Conservation (phyloP, 2,113 vertebrate genomes). For the Laterallus jamaicensis region DNA sequence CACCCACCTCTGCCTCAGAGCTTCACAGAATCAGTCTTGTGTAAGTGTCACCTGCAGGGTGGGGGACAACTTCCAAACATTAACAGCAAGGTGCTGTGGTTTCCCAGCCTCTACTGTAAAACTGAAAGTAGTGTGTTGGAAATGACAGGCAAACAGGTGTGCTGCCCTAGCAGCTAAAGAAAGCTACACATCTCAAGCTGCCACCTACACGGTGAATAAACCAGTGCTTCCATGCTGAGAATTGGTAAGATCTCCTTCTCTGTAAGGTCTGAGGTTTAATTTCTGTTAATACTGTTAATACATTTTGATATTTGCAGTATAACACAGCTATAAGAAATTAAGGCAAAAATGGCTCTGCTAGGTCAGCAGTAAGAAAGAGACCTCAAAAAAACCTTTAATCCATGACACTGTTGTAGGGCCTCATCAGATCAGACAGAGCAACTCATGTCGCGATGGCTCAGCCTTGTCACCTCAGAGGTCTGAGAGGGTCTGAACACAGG, state of each 20-base stretch:
- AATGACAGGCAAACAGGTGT: not conserved
- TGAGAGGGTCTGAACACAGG: not conserved
- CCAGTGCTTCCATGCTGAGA: not conserved
- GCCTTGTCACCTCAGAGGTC: accelerated
- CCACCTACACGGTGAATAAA: not conserved
- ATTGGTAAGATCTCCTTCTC: not conserved
- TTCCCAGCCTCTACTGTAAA: not conserved
- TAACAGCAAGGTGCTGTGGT: not conserved
- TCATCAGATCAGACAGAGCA: not conserved
- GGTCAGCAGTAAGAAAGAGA: not conserved
- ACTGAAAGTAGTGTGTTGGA: not conserved
- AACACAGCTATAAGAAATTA: not conserved
- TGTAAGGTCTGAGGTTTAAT: not conserved
- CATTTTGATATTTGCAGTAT: not conserved
- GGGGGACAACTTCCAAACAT: not conserved
- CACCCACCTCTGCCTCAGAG: not conserved
- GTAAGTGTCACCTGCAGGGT: accelerated
- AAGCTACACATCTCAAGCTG: not conserved
- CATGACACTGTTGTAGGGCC: not conserved
- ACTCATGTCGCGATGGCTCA: not conserved
- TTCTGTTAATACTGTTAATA: not conserved
- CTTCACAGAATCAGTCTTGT: not conserved
- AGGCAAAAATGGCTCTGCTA: not conserved
- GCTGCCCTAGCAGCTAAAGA: not conserved
- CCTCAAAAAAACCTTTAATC: not conserved